Percentiles rank a stretch among this genome's conserved stretches.
These are phyloP conservation scores for Latheticus oryzae DNA, from an alignment of 2,888 invertebrate genomes.

Conservation along the genomic window DNA sequence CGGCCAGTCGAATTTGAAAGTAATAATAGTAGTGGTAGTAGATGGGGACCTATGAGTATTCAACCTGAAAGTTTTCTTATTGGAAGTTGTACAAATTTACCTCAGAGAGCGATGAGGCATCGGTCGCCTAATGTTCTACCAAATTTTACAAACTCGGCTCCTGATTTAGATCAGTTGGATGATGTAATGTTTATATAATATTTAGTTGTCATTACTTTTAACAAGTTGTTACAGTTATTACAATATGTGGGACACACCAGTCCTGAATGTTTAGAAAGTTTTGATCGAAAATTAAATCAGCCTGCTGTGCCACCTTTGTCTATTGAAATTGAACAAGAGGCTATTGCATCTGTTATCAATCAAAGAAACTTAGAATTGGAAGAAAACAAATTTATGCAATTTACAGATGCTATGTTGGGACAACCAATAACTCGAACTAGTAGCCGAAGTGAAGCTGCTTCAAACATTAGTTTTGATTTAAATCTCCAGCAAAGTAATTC, in stretches of 20 bases:
- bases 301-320: conserved; percentile 82
- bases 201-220: conserved; percentile 1
- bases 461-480: conserved; percentile 42
- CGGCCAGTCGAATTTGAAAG: conserved; percentile 24
- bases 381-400: conserved; percentile 65
- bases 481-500: conserved; percentile 46
- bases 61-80: conserved; percentile 62
- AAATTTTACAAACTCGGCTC: conserved; percentile 82
- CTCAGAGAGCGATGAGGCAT: conserved; percentile 77
- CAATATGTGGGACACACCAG: conserved; percentile 93
- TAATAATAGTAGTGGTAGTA: conserved; percentile 27
- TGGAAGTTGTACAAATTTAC: conserved; percentile 60
- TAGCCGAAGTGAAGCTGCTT: conserved; percentile 49
- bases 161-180: conserved; percentile 91
- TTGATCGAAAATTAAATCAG: conserved; percentile 80
- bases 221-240: conserved; percentile 73
- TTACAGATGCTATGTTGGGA: conserved; percentile 58
- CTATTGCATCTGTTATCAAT: conserved; percentile 85
- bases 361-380: conserved; percentile 88
- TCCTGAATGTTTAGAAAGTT: conserved; percentile 82
- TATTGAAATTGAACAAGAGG: conserved; percentile 83
- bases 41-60: conserved; percentile 52
- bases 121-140: conserved; percentile 83
- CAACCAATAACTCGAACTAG: conserved; percentile 58
- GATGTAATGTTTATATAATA: conserved; percentile 72